Evolutionary conservation across 1,140 invertebrate genomes (phyloP).

Genomic region (Drosophila sechellia): DNA sequence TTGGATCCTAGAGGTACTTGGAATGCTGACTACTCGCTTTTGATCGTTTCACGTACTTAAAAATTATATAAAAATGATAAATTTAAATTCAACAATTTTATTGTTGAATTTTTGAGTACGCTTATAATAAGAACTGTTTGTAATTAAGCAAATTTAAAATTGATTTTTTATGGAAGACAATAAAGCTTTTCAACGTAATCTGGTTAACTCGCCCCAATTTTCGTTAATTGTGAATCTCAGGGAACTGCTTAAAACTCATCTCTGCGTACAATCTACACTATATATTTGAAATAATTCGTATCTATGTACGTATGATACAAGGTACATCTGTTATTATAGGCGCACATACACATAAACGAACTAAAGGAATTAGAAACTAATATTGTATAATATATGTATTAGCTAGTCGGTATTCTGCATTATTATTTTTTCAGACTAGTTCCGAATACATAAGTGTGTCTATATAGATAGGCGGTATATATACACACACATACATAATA

Average conservation of each 20-base stretch:
- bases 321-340: constrained; percentile 1
- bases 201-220: background rate
- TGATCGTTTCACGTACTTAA: too few species aligned
- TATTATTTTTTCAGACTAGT: constrained; percentile 8
- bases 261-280: background rate
- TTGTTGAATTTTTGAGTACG: background rate
- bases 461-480: constrained; percentile 20
- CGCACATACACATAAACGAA: background rate
- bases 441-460: constrained; percentile 7
- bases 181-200: constrained; percentile 3
- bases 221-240: background rate
- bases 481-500: constrained; percentile 18
- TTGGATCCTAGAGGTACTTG: too few species aligned
- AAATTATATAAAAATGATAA: too few species aligned
- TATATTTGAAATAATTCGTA: background rate
- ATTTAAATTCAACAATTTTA: too few species aligned
- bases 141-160: too few species aligned
- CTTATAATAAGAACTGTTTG: too few species aligned
- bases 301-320: background rate
- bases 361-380: constrained; percentile 5
- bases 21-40: too few species aligned
- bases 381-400: background rate
- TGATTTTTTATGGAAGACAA: background rate
- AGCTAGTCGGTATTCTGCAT: background rate
- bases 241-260: background rate